Evolutionary conservation across 2,797 vertebrate species (phyloP).

Genomic region (Oreortyx pictus): DNA sequence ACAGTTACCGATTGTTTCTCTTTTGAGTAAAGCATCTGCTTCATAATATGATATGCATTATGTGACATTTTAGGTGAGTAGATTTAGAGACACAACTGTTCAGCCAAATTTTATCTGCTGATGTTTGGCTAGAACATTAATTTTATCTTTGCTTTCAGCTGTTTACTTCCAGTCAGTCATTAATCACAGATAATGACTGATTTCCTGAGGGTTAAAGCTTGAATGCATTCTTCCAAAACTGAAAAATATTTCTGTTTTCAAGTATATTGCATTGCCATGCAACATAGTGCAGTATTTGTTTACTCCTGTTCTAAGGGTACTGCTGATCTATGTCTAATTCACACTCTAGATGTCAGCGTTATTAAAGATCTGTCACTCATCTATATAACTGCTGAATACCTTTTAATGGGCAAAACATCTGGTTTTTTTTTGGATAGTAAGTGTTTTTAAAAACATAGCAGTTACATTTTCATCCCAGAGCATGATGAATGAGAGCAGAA

Average conservation of each 20-base stretch:
- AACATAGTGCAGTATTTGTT: neutral
- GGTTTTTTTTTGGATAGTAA: neutral
- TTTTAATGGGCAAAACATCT: slow-evolving; percentile 15
- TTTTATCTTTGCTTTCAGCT: slow-evolving; percentile 41
- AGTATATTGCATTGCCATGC: neutral
- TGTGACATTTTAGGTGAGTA: slow-evolving; percentile 39
- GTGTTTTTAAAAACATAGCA: neutral
- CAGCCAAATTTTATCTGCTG: slow-evolving; percentile 7
- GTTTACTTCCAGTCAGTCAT: slow-evolving; percentile 19
- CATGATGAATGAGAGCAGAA: neutral
- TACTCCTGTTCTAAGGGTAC: neutral
- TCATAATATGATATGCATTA: neutral
- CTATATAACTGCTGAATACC: neutral
- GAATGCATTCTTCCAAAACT: slow-evolving; percentile 32
- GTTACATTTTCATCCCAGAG: neutral
- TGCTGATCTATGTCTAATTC: slow-evolving; percentile 15
- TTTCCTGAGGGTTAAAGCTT: slow-evolving; percentile 19
- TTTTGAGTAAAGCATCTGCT: slow-evolving; percentile 14
- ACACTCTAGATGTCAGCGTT: neutral
- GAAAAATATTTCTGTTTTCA: slow-evolving; percentile 21
- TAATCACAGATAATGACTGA: slow-evolving; percentile 37
- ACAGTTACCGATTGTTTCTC: slow-evolving; percentile 4
- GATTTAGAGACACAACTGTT: slow-evolving; percentile 43
- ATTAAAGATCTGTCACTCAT: slow-evolving; percentile 25
- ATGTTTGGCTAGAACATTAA: slow-evolving; percentile 51